phyloP scores from a whole-genome alignment of 2,113 vertebrate species.

The Oreochromis tanganicae region DNA sequence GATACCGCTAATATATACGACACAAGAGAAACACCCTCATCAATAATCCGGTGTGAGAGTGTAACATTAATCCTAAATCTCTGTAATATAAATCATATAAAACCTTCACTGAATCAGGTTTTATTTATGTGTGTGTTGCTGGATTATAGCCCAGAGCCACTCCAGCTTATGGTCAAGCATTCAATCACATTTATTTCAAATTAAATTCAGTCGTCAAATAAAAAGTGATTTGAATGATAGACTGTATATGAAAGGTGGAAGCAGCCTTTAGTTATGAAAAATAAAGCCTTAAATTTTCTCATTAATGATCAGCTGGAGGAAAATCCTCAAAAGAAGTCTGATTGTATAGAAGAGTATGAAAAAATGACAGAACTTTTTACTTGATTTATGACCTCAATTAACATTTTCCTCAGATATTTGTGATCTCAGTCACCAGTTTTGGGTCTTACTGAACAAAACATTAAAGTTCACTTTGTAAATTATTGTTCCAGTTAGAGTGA shows the following conservation, averaged over 20 bases:
- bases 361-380: neutral
- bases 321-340: neutral
- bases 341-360: neutral
- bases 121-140: neutral
- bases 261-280: neutral
- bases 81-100: neutral
- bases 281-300: neutral
- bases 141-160: neutral
- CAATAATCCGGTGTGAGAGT: neutral
- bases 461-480: neutral
- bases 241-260: neutral
- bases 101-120: neutral
- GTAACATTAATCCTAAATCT: neutral
- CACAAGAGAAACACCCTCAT: neutral
- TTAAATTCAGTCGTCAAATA: neutral
- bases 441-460: neutral
- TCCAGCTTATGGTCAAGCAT: neutral
- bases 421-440: neutral
- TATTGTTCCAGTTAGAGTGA: neutral
- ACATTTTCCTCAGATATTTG: neutral
- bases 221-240: neutral
- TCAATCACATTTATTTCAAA: neutral
- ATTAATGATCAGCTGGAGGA: neutral
- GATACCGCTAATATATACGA: neutral
- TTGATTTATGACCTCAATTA: neutral